phyloP scores from a whole-genome alignment of 1,140 invertebrate species.

The Ridgeia piscesae region DNA sequence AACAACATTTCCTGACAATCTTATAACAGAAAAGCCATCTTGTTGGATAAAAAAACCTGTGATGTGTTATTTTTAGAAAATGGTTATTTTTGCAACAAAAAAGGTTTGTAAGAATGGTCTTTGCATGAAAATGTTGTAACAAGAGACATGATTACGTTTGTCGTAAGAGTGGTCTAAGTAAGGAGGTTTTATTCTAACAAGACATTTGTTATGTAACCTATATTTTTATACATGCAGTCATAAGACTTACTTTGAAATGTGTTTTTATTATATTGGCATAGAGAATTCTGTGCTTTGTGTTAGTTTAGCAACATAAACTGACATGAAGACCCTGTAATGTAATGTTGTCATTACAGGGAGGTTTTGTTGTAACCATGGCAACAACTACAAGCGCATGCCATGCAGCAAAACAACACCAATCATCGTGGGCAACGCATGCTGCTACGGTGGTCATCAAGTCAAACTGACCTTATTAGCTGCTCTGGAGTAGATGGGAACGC shows the following conservation, averaged over 20 bases:
- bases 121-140: background rate
- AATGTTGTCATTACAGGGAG: too few relatives aligned
- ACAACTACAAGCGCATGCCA: constrained; percentile 7
- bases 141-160: background rate
- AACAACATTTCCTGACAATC: background rate
- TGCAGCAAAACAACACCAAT: background rate
- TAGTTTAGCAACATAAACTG: background rate
- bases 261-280: background rate
- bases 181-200: background rate
- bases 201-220: background rate
- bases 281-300: background rate
- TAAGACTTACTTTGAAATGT: background rate
- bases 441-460: background rate
- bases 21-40: background rate
- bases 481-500: constrained; percentile 75
- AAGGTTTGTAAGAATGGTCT: background rate
- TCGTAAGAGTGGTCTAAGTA: background rate
- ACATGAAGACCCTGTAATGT: background rate
- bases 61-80: too few relatives aligned
- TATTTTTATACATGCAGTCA: too few relatives aligned
- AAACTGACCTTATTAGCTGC: constrained; percentile 76
- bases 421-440: background rate
- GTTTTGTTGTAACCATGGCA: background rate
- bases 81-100: background rate
- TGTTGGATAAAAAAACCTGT: background rate